Evolutionary conservation across 2,888 invertebrate genomes (phyloP).

Genomic region (Drosophila nigricruria): DNA sequence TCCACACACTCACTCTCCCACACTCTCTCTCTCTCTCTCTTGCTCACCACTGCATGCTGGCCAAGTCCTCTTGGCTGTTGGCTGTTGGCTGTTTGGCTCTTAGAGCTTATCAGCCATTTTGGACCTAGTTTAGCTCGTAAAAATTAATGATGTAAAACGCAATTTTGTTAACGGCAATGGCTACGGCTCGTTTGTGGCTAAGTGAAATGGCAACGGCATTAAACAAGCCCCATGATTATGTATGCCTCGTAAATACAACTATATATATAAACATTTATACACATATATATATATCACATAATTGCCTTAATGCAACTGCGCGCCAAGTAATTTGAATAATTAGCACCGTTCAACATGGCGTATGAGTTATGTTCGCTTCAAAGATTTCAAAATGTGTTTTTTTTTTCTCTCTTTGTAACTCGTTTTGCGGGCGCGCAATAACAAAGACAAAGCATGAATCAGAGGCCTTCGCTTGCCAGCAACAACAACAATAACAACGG

Average conservation of each 20-base stretch:
- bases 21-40: neutral
- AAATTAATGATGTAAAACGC: slow-evolving; percentile 81
- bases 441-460: slow-evolving; percentile 14
- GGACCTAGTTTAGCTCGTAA: slow-evolving; percentile 74
- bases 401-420: slow-evolving; percentile 35
- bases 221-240: slow-evolving; percentile 60
- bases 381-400: slow-evolving; percentile 42
- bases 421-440: slow-evolving; percentile 42
- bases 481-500: neutral
- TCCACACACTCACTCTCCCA: neutral
- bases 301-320: slow-evolving; percentile 67
- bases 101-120: slow-evolving; percentile 76
- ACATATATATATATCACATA: slow-evolving; percentile 42
- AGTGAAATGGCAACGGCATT: slow-evolving; percentile 76
- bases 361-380: slow-evolving; percentile 57
- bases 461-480: slow-evolving; percentile 13
- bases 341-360: slow-evolving; percentile 67
- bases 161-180: slow-evolving; percentile 77
- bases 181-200: slow-evolving; percentile 78
- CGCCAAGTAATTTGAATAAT: slow-evolving; percentile 68
- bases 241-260: slow-evolving; percentile 57
- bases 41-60: neutral
- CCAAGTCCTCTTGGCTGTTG: slow-evolving; percentile 24
- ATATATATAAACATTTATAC: slow-evolving; percentile 1
- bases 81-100: slow-evolving; percentile 23